Conservation (phyloP, 2,113 vertebrate species). For the Macaca nemestrina region DNA sequence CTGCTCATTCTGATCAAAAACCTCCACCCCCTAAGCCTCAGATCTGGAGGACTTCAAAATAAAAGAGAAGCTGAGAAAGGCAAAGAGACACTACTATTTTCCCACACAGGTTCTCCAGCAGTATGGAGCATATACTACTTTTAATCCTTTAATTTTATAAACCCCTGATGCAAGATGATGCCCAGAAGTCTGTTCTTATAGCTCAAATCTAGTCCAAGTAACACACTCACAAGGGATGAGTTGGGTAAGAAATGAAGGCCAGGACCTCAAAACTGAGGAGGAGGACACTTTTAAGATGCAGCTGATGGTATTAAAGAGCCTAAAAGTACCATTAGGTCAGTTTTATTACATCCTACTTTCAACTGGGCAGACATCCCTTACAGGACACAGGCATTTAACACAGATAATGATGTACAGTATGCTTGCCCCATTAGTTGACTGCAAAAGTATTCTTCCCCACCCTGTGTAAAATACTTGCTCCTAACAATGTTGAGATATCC, state of each 20-base stretch:
- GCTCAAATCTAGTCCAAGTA: background rate
- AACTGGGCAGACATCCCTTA: background rate
- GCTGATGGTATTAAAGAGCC: background rate
- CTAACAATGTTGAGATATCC: background rate
- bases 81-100: background rate
- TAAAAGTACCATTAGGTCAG: background rate
- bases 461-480: background rate
- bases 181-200: background rate
- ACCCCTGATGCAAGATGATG: background rate
- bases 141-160: background rate
- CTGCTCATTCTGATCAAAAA: background rate
- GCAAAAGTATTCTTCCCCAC: background rate
- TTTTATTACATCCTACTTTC: conserved; percentile 24
- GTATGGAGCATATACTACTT: background rate
- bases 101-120: background rate
- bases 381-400: background rate
- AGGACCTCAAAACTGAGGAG: background rate
- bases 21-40: background rate
- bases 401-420: background rate
- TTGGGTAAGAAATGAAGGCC: background rate
- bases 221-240: background rate
- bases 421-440: background rate
- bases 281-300: background rate
- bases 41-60: background rate
- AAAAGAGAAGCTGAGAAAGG: background rate